Conservation (phyloP, 1,140 invertebrate species). For the Panagrolaimus sp. region DNA sequence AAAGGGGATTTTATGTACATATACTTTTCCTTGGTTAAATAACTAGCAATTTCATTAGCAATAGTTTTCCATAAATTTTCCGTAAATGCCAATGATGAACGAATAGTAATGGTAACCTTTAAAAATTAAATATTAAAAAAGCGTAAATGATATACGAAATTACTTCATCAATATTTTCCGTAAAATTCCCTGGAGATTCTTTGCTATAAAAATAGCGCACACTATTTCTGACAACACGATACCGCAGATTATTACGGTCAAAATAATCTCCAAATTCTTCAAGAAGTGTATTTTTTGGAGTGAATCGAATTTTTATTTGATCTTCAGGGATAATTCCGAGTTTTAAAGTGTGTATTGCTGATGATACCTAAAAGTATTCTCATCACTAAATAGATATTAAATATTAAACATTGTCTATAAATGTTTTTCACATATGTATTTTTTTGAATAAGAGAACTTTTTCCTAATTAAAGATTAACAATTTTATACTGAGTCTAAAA, state of each 20-base stretch:
- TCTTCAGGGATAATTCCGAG: background rate
- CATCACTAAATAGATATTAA: too few relatives aligned
- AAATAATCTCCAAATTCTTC: constrained; percentile 7
- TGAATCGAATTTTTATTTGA: constrained; percentile 5
- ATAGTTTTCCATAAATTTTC: constrained; percentile 4
- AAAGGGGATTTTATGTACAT: background rate
- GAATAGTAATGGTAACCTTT: background rate
- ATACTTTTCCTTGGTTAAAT: constrained; percentile 5
- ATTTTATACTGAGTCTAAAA: too few relatives aligned
- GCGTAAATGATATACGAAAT: too few relatives aligned
- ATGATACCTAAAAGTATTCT: background rate
- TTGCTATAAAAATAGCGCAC: constrained; percentile 1
- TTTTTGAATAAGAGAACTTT: too few relatives aligned
- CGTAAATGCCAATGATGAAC: background rate
- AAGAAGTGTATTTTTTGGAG: constrained; percentile 5
- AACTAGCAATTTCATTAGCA: constrained; percentile 1
- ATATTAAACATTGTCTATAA: too few relatives aligned
- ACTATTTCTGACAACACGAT: background rate
- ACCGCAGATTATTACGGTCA: background rate
- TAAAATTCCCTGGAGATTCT: constrained; percentile 12
- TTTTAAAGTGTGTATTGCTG: background rate
- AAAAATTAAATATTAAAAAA: background rate
- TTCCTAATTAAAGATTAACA: too few relatives aligned
- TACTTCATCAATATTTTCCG: constrained; percentile 10
- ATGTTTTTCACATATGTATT: too few relatives aligned